Evolutionary conservation across 2,888 invertebrate genomes (phyloP), one percentile per base, ranked within the genome.

Genomic region (Lomographa bimaculata): DNA sequence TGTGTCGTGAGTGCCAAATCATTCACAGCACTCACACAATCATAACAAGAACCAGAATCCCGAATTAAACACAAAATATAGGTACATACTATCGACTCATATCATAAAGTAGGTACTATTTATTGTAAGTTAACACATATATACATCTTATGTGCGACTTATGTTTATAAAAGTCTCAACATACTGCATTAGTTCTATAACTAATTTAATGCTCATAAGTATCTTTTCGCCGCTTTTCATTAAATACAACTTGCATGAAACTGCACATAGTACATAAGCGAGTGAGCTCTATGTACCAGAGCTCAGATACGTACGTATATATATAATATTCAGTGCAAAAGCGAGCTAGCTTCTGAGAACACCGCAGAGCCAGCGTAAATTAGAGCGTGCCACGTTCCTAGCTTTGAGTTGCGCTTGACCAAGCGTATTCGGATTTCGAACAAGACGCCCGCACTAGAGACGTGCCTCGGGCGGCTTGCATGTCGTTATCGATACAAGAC

Each of bases 391-490:
- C 70, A 71, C 77, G 76, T 66, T 64, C 69, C 68, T 64, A 70
- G 80, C 80, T 83, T 82, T 79, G 80, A 81, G 77, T 75, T 72
- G 79, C 77, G 84, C 83, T 84, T 84, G 86, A 83, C 86, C 85
- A 77, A 83, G 85, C 85, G 84, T 83, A 84, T 80, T 80, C 74
- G 77, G 75, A 79, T 75, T 78, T 76, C 77, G 74, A 78, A 74
- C 80, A 84, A 83, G 84, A 80, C 77, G 78, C 71, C 60, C 59
- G 63, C 54, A 54, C 63, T 76, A 80, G 79, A 52, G 79, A 27
- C 37, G 52, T 20, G 34, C 35, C 24, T 7, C 50, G 59, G 70
- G 49, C 46, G 41, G 44, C 47, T 50, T 57, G 62, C 58, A 56
- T 59, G 54, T 59, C 60, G 63, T 57, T 79, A 71, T 79, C 78